Conservation (phyloP, 2,888 invertebrate species). For the Lithophane ornitopus region DNA sequence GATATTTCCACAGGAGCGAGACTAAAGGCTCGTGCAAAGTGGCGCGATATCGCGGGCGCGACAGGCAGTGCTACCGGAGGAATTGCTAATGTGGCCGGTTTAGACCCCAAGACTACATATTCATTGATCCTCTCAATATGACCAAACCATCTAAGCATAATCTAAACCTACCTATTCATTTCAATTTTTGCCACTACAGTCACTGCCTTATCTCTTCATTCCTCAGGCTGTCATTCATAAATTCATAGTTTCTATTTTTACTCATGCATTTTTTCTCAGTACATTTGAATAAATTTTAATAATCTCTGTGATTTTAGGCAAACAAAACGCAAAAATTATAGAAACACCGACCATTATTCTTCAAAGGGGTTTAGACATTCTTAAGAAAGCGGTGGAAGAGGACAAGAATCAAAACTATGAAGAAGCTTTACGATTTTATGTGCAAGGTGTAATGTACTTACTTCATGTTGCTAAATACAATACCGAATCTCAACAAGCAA, state of each 20-base stretch:
- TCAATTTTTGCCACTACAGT: too few relatives aligned
- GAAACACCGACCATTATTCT: conserved; percentile 3
- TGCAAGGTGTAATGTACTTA: conserved; percentile 30
- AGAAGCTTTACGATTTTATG: conserved; percentile 16
- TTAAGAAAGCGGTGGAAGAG: conserved; percentile 10
- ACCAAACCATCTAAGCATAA: too few relatives aligned
- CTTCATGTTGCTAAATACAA: conserved; percentile 30
- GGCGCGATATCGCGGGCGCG: too few relatives aligned
- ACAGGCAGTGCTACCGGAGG: too few relatives aligned
- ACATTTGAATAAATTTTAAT: not conserved
- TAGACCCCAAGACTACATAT: too few relatives aligned
- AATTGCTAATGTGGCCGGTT: too few relatives aligned
- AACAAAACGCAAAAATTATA: not conserved
- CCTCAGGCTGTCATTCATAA: too few relatives aligned
- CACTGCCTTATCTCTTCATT: too few relatives aligned
- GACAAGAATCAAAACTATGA: conserved; percentile 18
- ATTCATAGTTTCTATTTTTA: not conserved
- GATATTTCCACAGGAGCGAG: too few relatives aligned
- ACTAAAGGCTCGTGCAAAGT: too few relatives aligned
- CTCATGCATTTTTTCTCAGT: not conserved
- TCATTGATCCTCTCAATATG: too few relatives aligned
- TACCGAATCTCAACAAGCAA: not conserved
- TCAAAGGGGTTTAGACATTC: conserved; percentile 13
- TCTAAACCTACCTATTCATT: too few relatives aligned
- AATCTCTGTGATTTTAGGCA: conserved; percentile 11